Evolutionary conservation across 2,888 invertebrate genomes (phyloP), one percentile per base, ranked within the genome.

Genomic region (Lymantria dispar): DNA sequence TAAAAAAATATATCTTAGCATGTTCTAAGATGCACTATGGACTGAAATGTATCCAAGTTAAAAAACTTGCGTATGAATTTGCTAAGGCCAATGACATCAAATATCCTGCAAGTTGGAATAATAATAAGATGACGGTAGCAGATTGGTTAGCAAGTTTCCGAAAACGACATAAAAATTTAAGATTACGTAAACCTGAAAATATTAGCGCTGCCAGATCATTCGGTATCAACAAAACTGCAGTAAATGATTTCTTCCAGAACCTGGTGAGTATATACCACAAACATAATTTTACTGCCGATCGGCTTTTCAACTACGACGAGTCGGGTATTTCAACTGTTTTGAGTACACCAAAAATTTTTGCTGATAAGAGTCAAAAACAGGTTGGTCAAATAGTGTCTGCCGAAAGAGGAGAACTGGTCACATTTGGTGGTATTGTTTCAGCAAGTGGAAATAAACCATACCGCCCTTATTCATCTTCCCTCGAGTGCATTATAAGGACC

Each of bases 381-480:
- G 22, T 37, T 7, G 45, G 22, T 0, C 29, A 38, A 29, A 1
- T 14, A 12, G 45, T 45, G 0, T 45, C 38, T 7, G 45, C 45
- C 9, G 45, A 45, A 29, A 22, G 38, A 38, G 45, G 45, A 0
- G 22, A 45, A 9, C 45, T 45, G 1, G 15, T 45, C 8, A 70
- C 70, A 7, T 56, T 65, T 55, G 54, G 61, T 48, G 60, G 12
- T 1, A 70, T 64, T 15, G 57, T 60, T n/a, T 62, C 56, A 61
- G 68, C 66, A 8, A 14, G 45, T 13, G 64, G 69, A 12, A 64
- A 65, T 45, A 49, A n/a, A n/a, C 59, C 22, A 12, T 68, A 39
- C 71, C 72, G 12, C 72, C 73, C 3, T 64, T 72, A 54, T 58
- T 54, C 36, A 42, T 58, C 11, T 54, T 54, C 43, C 52, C 54